Base-by-base conservation (phyloP, 1,140 invertebrate genomes). In the Aphidius gifuensis region DNA sequence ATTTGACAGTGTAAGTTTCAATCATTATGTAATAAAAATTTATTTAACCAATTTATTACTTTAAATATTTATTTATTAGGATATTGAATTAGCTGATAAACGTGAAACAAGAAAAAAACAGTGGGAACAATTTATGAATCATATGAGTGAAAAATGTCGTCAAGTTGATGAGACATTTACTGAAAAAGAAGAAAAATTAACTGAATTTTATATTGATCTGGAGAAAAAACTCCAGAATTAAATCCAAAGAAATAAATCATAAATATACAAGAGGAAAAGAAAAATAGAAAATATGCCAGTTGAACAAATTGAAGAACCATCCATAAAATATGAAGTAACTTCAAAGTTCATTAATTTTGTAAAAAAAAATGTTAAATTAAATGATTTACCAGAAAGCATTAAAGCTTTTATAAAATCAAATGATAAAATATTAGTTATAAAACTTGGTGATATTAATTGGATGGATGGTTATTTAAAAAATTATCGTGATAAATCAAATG, bases 91-190 rank as follows among this genome's bases (percentile, higher is more conserved):
- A 62, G 71, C 82, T 67, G 73, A 83, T 64, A 87, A 85, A 61
- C 78, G 85, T 74, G 82, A 82, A 65, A 75, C 80, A 56, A 82
- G 90, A 47, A 84, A n/a, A n/a, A 71, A 79, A 51, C 86, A 89
- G 73, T 91, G 88, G 87, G 83, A 88, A 64, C 82, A 84, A 64
- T 92, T 92, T 72, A 85, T 90, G 71, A 87, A 87, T 83, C 87
- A 90, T 81, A 88, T 92, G 78, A 86, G 86, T 67, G 83, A 87
- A 68, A 88, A 87, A 65, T 91, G 88, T 76, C 77, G 84, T 66
- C 84, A 86, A 74, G 87, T 93, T 66, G 89, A 92, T 71, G 85
- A 87, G 71, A 87, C 88, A 39, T 92, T 92, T 81, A 84, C 86
- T 69, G 85, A 90, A 71, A 91, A 92, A 77, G 88, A 92, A 81